phyloP scores from a whole-genome alignment of 2,113 vertebrate genomes.

The Amphiprion ocellaris region DNA sequence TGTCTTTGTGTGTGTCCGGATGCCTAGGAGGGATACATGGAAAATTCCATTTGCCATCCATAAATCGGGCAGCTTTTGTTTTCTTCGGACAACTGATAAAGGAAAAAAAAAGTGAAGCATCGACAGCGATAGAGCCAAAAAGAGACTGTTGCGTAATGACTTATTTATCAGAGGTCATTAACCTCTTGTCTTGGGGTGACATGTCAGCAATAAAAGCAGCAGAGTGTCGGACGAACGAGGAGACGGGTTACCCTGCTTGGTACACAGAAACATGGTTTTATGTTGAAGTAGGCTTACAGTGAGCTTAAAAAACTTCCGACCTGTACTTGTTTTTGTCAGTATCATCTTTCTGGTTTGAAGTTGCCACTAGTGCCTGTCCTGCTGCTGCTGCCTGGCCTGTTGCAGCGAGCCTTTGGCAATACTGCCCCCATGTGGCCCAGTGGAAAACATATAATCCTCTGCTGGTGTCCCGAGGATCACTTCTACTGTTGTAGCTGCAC shows the following conservation, averaged over 20 bases:
- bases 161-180: constrained; percentile 67
- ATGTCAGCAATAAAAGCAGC: constrained; percentile 38
- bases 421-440: constrained; percentile 78
- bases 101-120: neutral
- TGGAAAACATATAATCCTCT: neutral
- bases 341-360: constrained; percentile 42
- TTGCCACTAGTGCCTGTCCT: constrained; percentile 50
- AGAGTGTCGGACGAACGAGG: neutral
- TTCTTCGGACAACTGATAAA: constrained; percentile 29
- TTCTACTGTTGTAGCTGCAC: neutral
- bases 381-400: constrained; percentile 25
- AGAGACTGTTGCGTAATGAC: constrained; percentile 53
- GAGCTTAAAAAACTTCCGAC: constrained; percentile 2
- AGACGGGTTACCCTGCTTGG: neutral
- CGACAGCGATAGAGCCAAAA: constrained; percentile 36
- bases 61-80: constrained; percentile 44
- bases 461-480: neutral
- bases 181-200: constrained; percentile 54
- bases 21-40: constrained; percentile 16
- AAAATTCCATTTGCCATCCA: constrained; percentile 47
- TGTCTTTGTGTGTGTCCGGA: constrained; percentile 23
- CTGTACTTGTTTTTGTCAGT: constrained; percentile 31
- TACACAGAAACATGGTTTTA: neutral
- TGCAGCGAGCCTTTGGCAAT: constrained; percentile 69
- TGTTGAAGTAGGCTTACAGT: neutral